These are phyloP conservation scores for Pocota personata DNA, from an alignment of 2,888 invertebrate species.

Conservation along the genomic window DNA sequence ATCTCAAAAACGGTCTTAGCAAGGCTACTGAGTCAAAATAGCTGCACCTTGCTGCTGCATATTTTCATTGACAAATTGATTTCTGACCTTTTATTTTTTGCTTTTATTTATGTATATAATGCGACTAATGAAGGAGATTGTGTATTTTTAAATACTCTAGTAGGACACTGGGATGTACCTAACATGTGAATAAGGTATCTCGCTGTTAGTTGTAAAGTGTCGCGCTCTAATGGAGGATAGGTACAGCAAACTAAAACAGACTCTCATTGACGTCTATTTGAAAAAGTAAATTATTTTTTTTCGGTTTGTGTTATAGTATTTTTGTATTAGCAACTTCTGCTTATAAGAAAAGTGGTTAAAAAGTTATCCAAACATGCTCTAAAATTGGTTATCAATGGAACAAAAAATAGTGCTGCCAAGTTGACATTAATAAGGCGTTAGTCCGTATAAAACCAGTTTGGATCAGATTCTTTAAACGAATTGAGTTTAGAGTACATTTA, in stretches of 20 bases:
- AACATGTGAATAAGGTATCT: slow-evolving; percentile 12
- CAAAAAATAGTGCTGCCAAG: too few relatives aligned
- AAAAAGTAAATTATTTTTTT: slow-evolving; percentile 58
- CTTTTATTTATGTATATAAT: slow-evolving; percentile 47
- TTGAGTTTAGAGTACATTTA: too few relatives aligned
- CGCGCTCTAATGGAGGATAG: slow-evolving; percentile 66
- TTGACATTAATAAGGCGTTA: too few relatives aligned
- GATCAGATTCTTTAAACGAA: too few relatives aligned
- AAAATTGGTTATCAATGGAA: too few relatives aligned
- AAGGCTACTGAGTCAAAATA: slow-evolving; percentile 61
- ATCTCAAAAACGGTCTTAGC: slow-evolving; percentile 53
- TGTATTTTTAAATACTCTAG: slow-evolving; percentile 41
- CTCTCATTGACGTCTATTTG: slow-evolving; percentile 68
- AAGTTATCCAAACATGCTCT: too few relatives aligned
- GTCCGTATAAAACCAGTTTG: too few relatives aligned
- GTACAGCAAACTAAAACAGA: slow-evolving; percentile 52
- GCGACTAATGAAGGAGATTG: slow-evolving; percentile 63
- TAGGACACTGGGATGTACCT: slow-evolving; percentile 28
- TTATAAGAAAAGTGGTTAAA: background rate
- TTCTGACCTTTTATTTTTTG: slow-evolving; percentile 43
- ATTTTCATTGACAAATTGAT: slow-evolving; percentile 71
- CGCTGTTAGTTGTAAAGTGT: slow-evolving; percentile 55
- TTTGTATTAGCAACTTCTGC: background rate
- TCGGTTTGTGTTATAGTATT: background rate
- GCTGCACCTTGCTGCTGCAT: slow-evolving; percentile 68